Evolutionary conservation across 2,888 invertebrate species (phyloP).

Genomic region (Cheilosia pagana): DNA sequence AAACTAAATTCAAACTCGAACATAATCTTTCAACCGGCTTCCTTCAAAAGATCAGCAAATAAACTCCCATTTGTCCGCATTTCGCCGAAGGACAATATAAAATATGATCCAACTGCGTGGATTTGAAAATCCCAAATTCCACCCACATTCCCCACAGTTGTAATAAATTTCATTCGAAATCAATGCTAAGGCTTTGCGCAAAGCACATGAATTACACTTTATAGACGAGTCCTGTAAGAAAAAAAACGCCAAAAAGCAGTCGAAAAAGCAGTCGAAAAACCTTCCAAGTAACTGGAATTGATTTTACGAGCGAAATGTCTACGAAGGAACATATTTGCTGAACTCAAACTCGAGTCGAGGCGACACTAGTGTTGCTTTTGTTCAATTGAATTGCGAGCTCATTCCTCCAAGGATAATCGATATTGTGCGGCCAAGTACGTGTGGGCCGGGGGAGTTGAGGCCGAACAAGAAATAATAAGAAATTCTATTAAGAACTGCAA

Average conservation of each 20-base stretch:
- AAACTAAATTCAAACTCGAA: conserved; percentile 60
- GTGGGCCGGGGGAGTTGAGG: neutral
- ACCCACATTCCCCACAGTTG: conserved; percentile 39
- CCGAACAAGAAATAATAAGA: conserved; percentile 58
- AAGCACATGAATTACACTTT: conserved; percentile 62
- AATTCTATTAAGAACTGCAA: conserved; percentile 74
- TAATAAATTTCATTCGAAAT: conserved; percentile 65
- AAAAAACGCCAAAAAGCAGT: neutral
- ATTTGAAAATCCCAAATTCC: neutral
- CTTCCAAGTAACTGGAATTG: conserved; percentile 38
- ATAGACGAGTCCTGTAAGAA: conserved; percentile 25
- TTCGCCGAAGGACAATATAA: conserved; percentile 61
- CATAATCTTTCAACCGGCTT: too few relatives aligned
- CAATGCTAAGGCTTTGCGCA: conserved; percentile 25
- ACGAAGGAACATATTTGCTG: conserved; percentile 54
- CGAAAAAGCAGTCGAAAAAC: conserved; percentile 16
- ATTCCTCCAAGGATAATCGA: conserved; percentile 59
- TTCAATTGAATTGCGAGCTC: conserved; percentile 38
- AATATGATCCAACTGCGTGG: conserved; percentile 57
- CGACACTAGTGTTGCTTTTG: neutral
- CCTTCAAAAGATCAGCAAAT: conserved; percentile 27
- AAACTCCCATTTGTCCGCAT: conserved; percentile 45
- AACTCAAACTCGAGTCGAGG: conserved; percentile 28
- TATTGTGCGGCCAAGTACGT: conserved; percentile 45
- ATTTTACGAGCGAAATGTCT: conserved; percentile 58